Conservation (phyloP, 1,140 invertebrate species). For the Nebria ingens region DNA sequence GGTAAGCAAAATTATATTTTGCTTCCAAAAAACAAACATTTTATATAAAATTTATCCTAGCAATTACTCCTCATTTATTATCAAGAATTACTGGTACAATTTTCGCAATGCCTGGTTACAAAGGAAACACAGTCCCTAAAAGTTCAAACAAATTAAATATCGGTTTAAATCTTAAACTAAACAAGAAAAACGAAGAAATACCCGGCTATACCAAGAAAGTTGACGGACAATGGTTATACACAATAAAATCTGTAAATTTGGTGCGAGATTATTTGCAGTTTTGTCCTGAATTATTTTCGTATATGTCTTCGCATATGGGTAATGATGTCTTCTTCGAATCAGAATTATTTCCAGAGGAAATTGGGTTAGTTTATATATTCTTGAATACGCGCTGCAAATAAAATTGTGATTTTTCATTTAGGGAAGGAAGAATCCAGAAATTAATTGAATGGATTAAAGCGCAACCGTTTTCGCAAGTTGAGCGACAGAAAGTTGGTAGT, state of each 20-base stretch:
- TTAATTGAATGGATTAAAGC: conserved; percentile 60
- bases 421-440: conserved; percentile 44
- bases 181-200: conserved; percentile 65
- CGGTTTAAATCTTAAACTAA: conserved; percentile 86
- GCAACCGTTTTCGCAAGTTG: conserved; percentile 48
- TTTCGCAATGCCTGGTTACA: conserved; percentile 45
- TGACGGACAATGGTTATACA: conserved; percentile 69
- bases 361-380: conserved; percentile 41
- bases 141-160: conserved; percentile 62
- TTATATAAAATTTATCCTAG: conserved; percentile 35
- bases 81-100: conserved; percentile 77
- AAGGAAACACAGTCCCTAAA: conserved; percentile 28
- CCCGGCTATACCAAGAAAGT: conserved; percentile 70
- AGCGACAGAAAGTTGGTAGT: conserved; percentile 52
- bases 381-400: not conserved
- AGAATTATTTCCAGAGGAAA: conserved; percentile 50
- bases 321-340: conserved; percentile 52
- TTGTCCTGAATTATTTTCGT: conserved; percentile 67
- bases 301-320: conserved; percentile 35
- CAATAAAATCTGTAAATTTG: conserved; percentile 59
- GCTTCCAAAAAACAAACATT: not conserved
- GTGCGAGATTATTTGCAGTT: conserved; percentile 55
- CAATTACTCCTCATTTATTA: conserved; percentile 57
- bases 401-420: conserved; percentile 23
- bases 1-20: conserved; percentile 21